Evolutionary conservation across 2,113 vertebrate genomes (phyloP), one percentile per base, ranked within the genome.

Genomic region (Tretioscincus oriximinensis): DNA sequence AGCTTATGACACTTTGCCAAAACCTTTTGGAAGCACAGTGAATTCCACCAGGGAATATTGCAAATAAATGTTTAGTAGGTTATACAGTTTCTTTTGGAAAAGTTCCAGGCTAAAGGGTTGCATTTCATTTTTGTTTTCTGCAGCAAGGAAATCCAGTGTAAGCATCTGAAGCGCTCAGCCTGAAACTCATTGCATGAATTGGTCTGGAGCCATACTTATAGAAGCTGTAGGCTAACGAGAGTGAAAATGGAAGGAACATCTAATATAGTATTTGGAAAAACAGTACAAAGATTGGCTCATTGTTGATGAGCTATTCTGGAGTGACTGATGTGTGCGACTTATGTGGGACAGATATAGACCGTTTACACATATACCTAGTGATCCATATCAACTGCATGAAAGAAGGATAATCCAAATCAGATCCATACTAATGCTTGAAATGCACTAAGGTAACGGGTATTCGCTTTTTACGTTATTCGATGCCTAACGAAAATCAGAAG

Each of bases 81-180:
- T 74, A 49, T 45, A 26, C 63, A 75, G 64, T 81, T 81, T 74
- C 64, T 81, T 81, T 81, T 81, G 80, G 80, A 29, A 41, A 41
- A 28, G 10, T 41, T 81, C 80, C 80, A 81, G 75, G 28, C 63
- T 58, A 67, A 74, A 67, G 71, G 14, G 29, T 26, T 16, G 49
- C 22, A 47, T 73, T 60, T 78, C 28, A 16, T 69, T 69, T 41
- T 31, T 29, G 5, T 21, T 41, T 35, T 68, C 41, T 12, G 29
- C 54, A 58, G 54, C 54, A 18, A 18, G 54, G 16, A 58, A 58
- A 58, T 58, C 73, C 45, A 64, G 63, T 74, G 47, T 58, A 74
- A 68, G 70, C 61, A 35, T 35, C 73, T 81, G 45, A 12, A 73
- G 63, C 65, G 47, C 79, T 61, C 14, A 31, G 45, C 65, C 61